Conservation (phyloP, 64 coral and sea anemone species). For the Anthopleura sola region DNA sequence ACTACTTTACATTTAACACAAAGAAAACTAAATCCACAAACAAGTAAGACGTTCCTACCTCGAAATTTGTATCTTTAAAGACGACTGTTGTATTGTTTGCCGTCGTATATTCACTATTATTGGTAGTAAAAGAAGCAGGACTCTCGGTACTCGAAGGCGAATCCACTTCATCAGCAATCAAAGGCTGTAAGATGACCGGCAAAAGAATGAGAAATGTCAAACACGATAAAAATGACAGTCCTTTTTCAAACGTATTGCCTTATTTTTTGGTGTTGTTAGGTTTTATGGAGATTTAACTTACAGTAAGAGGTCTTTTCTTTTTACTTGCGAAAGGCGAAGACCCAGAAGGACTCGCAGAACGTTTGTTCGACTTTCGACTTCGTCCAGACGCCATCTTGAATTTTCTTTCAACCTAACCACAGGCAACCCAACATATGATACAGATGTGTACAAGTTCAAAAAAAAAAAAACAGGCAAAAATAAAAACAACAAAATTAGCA, state of each 20-base stretch:
- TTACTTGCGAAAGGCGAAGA: conserved; percentile 41
- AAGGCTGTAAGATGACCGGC: conserved; percentile 50
- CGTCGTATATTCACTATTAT: background rate
- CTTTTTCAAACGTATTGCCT: background rate
- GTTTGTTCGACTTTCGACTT: conserved; percentile 50
- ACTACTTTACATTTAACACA: too few relatives aligned
- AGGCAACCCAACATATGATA: background rate
- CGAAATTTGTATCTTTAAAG: conserved; percentile 92
- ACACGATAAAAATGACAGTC: background rate
- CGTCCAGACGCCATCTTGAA: conserved; percentile 82
- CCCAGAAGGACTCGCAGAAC: conserved; percentile 51
- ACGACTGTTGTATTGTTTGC: conserved; percentile 10
- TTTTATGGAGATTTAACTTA: conserved; percentile 29
- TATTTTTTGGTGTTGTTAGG: background rate
- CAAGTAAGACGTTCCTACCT: conserved; percentile 21
- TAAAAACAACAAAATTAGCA: too few relatives aligned
- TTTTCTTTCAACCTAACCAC: background rate
- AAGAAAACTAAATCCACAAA: too few relatives aligned
- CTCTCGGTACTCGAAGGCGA: conserved; percentile 63
- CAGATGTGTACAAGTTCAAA: background rate
- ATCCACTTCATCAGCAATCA: conserved; percentile 81
- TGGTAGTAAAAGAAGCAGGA: conserved; percentile 61
- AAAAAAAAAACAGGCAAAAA: background rate
- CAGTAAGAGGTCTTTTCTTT: conserved; percentile 72
- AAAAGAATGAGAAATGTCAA: background rate